Evolutionary conservation across 2,113 vertebrate genomes (phyloP).

Genomic region (Vombatus ursinus): DNA sequence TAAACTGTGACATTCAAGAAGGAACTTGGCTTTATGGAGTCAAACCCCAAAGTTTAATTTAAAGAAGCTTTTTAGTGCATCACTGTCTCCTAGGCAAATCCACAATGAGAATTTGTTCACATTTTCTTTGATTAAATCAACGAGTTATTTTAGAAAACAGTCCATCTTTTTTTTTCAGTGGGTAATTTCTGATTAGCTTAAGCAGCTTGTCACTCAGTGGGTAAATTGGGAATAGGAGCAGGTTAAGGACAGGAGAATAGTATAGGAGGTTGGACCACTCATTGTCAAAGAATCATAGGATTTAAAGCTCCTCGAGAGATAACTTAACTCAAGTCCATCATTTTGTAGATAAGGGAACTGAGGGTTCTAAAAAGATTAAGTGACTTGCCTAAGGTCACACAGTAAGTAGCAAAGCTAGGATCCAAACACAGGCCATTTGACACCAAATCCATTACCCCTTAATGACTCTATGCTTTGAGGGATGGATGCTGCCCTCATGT

Average conservation of each 20-base stretch:
- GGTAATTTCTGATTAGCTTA: neutral
- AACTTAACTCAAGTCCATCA: neutral
- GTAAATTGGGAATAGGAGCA: neutral
- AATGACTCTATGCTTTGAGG: neutral
- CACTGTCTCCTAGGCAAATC: neutral
- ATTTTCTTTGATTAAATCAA: neutral
- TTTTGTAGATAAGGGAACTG: neutral
- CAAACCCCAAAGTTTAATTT: conserved; percentile 21
- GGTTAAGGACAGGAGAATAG: neutral
- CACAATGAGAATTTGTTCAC: neutral
- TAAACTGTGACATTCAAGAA: neutral
- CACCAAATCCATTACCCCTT: neutral
- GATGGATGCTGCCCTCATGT: neutral
- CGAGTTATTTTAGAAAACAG: neutral
- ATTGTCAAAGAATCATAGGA: neutral
- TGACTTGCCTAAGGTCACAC: neutral
- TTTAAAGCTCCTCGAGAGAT: neutral
- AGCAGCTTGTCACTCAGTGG: neutral
- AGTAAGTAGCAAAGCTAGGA: neutral
- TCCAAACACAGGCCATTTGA: neutral
- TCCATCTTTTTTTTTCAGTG: neutral
- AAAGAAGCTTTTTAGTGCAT: conserved; percentile 18
- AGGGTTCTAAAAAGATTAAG: neutral
- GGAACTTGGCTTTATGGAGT: conserved; percentile 10
- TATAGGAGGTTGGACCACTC: neutral